Conservation (phyloP, 2,888 invertebrate genomes). For the Micoletzkya japonica region DNA sequence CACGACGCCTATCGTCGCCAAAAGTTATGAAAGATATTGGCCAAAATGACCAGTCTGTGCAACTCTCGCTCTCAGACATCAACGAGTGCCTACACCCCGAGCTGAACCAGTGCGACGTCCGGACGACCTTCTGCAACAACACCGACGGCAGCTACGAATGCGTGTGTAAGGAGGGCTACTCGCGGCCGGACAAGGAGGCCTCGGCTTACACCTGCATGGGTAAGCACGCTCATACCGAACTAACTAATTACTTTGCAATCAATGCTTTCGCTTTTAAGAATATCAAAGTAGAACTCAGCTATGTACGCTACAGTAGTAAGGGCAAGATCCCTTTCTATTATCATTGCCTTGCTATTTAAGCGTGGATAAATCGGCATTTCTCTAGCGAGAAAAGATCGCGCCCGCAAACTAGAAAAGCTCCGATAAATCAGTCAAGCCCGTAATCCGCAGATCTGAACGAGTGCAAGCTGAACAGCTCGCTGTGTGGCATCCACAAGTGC, state of each 20-base stretch:
- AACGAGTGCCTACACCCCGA: slow-evolving; percentile 25
- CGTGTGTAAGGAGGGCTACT: slow-evolving; percentile 12
- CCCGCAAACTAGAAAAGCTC: too few species aligned
- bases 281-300: not conserved
- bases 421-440: not conserved
- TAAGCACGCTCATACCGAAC: not conserved
- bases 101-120: slow-evolving; percentile 21
- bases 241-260: too few species aligned
- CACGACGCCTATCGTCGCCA: too few species aligned
- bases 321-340: not conserved
- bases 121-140: slow-evolving; percentile 17
- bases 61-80: slow-evolving; percentile 17
- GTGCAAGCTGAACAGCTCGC: slow-evolving; percentile 16
- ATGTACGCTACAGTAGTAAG: not conserved
- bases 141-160: slow-evolving; percentile 10
- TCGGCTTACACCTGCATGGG: slow-evolving; percentile 17
- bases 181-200: slow-evolving; percentile 8
- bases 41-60: too few species aligned
- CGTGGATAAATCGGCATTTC: too few species aligned
- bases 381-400: too few species aligned
- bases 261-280: not conserved
- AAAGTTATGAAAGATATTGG: too few species aligned
- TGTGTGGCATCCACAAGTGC: slow-evolving; percentile 21
- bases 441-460: slow-evolving; percentile 21
- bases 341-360: too few species aligned